Conservation (phyloP, 2,113 vertebrate genomes). For the Poeciliopsis occidentalis region DNA sequence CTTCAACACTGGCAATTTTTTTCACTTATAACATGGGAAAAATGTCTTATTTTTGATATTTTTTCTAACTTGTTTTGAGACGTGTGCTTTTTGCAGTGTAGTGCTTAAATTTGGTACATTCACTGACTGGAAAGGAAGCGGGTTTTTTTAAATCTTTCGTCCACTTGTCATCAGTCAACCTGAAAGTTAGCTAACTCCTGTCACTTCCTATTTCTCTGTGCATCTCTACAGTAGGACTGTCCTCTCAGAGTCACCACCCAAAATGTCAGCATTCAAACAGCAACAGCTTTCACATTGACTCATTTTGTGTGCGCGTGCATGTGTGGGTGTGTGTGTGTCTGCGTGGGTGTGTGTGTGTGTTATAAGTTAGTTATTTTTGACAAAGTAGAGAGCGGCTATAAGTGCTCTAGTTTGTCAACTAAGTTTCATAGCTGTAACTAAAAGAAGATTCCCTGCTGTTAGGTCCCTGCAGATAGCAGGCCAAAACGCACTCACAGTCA, state of each 20-base stretch:
- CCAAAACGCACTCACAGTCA: slow-evolving; percentile 2
- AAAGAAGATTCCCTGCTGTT: neutral
- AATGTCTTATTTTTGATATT: too few relatives aligned
- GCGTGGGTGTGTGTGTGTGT: too few relatives aligned
- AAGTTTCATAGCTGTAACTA: neutral
- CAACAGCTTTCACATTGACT: too few relatives aligned
- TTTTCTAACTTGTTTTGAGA: too few relatives aligned
- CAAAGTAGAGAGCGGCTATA: neutral
- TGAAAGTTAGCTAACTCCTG: neutral
- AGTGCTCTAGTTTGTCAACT: neutral
- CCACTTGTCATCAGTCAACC: neutral
- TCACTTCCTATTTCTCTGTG: too few relatives aligned
- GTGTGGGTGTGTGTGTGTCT: too few relatives aligned
- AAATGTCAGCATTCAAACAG: too few relatives aligned
- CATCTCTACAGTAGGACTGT: neutral
- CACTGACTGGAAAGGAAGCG: neutral
- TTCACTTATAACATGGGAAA: too few relatives aligned
- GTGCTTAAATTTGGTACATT: neutral
- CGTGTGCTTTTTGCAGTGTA: too few relatives aligned
- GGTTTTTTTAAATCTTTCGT: neutral
- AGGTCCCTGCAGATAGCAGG: slow-evolving; percentile 4
- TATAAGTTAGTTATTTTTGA: neutral
- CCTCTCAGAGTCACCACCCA: too few relatives aligned
- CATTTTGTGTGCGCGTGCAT: too few relatives aligned
- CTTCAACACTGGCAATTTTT: too few relatives aligned